Percentiles rank a stretch among this genome's conserved stretches.
phyloP scores from a whole-genome alignment of 92 coral and sea anemone species.

The Paragorgia papillata region DNA sequence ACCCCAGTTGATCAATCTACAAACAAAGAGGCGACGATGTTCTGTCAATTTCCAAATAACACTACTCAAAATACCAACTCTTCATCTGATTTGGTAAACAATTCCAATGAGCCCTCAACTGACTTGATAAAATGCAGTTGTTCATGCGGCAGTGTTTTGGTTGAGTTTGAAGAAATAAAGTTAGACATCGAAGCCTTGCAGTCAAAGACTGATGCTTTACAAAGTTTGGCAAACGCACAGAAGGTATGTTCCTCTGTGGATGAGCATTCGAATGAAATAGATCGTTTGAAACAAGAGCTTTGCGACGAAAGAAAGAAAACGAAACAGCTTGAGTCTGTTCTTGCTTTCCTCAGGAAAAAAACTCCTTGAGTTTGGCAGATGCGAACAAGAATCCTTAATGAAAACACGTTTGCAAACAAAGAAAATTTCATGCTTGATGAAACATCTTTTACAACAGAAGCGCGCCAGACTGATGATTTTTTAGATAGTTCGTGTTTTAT shows the following conservation, averaged over 20 bases:
- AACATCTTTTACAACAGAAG: neutral
- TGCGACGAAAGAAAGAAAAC: neutral
- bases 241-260: neutral
- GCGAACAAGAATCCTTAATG: neutral
- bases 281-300: neutral
- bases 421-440: neutral
- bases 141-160: neutral
- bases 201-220: neutral
- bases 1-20: neutral
- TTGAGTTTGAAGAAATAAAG: constrained; percentile 12
- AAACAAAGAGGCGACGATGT: neutral
- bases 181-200: neutral
- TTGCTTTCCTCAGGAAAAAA: neutral
- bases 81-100: too few species aligned
- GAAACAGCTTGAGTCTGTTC: neutral
- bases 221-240: constrained; percentile 7
- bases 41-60: too few species aligned
- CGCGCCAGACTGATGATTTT: neutral
- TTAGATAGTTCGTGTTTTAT: neutral
- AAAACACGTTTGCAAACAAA: neutral
- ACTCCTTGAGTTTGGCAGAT: neutral
- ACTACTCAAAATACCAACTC: too few species aligned
- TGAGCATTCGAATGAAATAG: neutral
- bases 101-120: neutral
- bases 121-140: neutral